Evolutionary conservation across 30 jellyfish, hydroid and myxozoan species (phyloP), one percentile per base, ranked within the genome.

Genomic region (Turritopsis rubra): DNA sequence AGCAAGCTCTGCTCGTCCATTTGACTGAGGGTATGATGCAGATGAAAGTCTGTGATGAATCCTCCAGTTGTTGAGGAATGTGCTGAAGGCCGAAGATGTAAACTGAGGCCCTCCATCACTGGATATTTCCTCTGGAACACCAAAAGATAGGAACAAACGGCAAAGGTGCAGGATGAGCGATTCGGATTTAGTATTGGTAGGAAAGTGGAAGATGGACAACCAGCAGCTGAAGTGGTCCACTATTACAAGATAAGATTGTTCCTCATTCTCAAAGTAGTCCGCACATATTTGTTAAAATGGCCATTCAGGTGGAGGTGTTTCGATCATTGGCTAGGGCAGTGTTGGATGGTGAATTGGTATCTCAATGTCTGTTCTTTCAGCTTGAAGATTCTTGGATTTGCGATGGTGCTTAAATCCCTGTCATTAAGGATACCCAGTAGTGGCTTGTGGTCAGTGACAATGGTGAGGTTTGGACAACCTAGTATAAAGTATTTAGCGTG

Each of bases 201-300:
- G 72, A 24, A 74, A 0, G 0, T 74, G 82, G 82, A 0, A 16
- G 0, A 74, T 3, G 7, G 0, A 0, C 0, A 74, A 0, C 82
- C 82, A 74, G 82, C 72, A 0, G 71, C 82, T 74, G 65, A 74
- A 74, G 19, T 0, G 0, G 82, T 74, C 82, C 0, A 74, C 82
- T 0, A 24, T 21, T 0, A 30, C 1, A 22, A 74, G 82, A 0
- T 74, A 74, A 3, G 73, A 0, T 23, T 74, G 73, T 0, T 30
- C 82, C 0, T 74, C 71, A 1, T 0, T 24, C 0, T 1, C 71
- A 29, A 74, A 74, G 8, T 16, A 74, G 65, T 74, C 82, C 0
- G 72, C n/a, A 24, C 82, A 74, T 1, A 74, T 74, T 0, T 74
- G 73, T 74, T 74, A 71, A 0, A 74, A 74, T 0, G 82, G 82